These are phyloP conservation scores for Loripinus fragilis DNA, from an alignment of 2,888 invertebrate species.

Conservation along the genomic window DNA sequence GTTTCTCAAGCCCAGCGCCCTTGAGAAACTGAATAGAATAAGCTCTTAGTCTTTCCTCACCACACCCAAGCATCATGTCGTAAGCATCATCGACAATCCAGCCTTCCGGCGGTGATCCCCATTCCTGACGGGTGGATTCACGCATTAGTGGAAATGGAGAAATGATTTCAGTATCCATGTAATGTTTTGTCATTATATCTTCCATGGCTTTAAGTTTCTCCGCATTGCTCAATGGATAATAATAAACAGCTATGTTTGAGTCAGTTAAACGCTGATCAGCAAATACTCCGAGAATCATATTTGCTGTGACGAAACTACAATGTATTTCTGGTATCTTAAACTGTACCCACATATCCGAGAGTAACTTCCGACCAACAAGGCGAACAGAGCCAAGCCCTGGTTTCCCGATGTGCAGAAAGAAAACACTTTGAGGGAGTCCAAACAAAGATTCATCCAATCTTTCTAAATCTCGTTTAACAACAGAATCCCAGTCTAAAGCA, in stretches of 20 bases:
- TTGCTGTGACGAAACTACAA: slow-evolving; percentile 67
- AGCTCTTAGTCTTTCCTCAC: slow-evolving; percentile 66
- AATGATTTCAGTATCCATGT: slow-evolving; percentile 48
- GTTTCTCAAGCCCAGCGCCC: slow-evolving; percentile 36
- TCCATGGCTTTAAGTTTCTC: slow-evolving; percentile 63
- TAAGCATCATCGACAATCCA: slow-evolving; percentile 68
- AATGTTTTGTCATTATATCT: slow-evolving; percentile 42
- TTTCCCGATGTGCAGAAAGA: slow-evolving; percentile 59
- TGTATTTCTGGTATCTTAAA: slow-evolving; percentile 66
- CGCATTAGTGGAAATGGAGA: slow-evolving; percentile 67
- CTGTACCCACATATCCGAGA: slow-evolving; percentile 64
- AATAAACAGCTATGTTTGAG: slow-evolving; percentile 49
- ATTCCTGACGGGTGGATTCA: slow-evolving; percentile 57
- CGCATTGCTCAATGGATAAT: slow-evolving; percentile 51
- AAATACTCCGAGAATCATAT: slow-evolving; percentile 66
- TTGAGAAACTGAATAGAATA: slow-evolving; percentile 60
- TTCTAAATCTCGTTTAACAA: slow-evolving; percentile 42
- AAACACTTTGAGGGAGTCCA: slow-evolving; percentile 64
- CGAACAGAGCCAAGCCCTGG: slow-evolving; percentile 40
- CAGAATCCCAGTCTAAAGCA: slow-evolving; percentile 47
- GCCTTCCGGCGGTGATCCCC: slow-evolving; percentile 66
- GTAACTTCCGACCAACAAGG: slow-evolving; percentile 63
- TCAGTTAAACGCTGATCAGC: slow-evolving; percentile 64
- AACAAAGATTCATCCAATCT: slow-evolving; percentile 54
- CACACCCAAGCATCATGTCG: slow-evolving; percentile 64